Percentiles rank a stretch among this genome's conserved stretches.
Evolutionary conservation across 2,888 invertebrate species (phyloP).

Genomic region (Lissonota sp.): DNA sequence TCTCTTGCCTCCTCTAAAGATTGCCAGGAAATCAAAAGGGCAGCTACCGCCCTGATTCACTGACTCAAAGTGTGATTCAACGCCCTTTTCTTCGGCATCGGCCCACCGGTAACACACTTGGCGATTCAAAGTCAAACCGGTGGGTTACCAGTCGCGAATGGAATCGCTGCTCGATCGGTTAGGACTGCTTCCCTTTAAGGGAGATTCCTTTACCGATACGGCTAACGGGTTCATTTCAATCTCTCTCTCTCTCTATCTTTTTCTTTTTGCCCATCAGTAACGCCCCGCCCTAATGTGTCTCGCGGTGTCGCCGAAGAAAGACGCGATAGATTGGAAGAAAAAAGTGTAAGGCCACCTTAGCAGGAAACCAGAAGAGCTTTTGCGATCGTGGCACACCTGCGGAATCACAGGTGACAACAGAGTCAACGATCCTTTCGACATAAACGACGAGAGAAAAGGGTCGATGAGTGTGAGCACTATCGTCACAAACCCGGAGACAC

Average conservation of each 20-base stretch:
- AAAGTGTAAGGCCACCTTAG: constrained; percentile 37
- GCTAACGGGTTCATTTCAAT: constrained; percentile 77
- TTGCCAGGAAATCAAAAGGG: too few relatives aligned
- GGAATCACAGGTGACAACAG: constrained; percentile 48
- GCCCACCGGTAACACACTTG: constrained; percentile 26
- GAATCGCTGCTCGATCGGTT: constrained; percentile 31
- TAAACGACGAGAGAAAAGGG: constrained; percentile 9
- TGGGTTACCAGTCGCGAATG: neutral
- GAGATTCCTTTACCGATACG: constrained; percentile 73
- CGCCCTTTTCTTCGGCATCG: neutral
- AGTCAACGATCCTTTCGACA: constrained; percentile 53
- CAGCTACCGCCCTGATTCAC: too few relatives aligned
- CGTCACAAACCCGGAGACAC: constrained; percentile 23
- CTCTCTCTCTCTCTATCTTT: constrained; percentile 27
- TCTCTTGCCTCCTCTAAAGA: too few relatives aligned
- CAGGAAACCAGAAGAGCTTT: constrained; percentile 35
- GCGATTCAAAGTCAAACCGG: neutral
- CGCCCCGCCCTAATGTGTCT: constrained; percentile 40
- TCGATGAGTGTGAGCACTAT: constrained; percentile 20
- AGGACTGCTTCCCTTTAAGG: constrained; percentile 75
- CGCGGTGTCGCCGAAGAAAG: constrained; percentile 5
- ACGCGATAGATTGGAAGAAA: constrained; percentile 5
- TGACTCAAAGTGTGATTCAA: too few relatives aligned
- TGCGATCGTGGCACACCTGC: constrained; percentile 50
- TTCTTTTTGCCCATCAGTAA: neutral